Evolutionary conservation across 1,140 invertebrate species (phyloP).

Genomic region (Dryas iulia): DNA sequence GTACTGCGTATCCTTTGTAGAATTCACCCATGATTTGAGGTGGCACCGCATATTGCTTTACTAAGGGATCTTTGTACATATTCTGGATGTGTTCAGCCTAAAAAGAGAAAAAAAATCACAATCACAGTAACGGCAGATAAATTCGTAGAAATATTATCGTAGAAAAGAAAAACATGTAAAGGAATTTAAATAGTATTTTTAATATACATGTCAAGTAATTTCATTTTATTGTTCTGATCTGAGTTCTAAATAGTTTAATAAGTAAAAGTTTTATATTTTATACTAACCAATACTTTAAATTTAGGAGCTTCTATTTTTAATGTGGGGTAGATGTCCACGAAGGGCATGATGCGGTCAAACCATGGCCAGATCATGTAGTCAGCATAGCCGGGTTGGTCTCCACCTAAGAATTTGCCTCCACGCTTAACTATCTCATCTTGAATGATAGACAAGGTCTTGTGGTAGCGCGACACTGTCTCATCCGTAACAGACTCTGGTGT

Average conservation of each 20-base stretch:
- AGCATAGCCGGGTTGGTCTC: constrained; percentile 86
- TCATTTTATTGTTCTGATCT: too few relatives aligned
- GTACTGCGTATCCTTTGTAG: not conserved
- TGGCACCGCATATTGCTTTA: not conserved
- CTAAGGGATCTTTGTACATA: not conserved
- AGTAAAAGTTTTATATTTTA: not conserved
- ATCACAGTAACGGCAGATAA: too few relatives aligned
- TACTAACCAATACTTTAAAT: constrained; percentile 61
- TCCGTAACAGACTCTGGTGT: not conserved
- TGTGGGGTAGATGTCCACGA: constrained; percentile 80
- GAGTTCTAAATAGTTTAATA: too few relatives aligned
- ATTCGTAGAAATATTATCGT: too few relatives aligned
- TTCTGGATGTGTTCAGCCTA: not conserved
- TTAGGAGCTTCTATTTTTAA: constrained; percentile 76
- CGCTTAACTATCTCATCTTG: constrained; percentile 84
- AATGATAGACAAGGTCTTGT: constrained; percentile 82
- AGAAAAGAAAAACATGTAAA: too few relatives aligned
- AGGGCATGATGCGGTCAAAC: constrained; percentile 86
- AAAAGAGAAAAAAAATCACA: not conserved
- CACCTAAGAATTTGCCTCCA: constrained; percentile 85
- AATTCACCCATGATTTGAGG: not conserved
- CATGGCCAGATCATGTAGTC: constrained; percentile 94
- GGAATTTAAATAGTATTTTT: too few relatives aligned
- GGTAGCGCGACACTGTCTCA: constrained; percentile 47
- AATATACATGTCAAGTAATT: too few relatives aligned